Base-by-base conservation (phyloP, 1,140 invertebrate species). In the Aphelinus atriplicis region DNA sequence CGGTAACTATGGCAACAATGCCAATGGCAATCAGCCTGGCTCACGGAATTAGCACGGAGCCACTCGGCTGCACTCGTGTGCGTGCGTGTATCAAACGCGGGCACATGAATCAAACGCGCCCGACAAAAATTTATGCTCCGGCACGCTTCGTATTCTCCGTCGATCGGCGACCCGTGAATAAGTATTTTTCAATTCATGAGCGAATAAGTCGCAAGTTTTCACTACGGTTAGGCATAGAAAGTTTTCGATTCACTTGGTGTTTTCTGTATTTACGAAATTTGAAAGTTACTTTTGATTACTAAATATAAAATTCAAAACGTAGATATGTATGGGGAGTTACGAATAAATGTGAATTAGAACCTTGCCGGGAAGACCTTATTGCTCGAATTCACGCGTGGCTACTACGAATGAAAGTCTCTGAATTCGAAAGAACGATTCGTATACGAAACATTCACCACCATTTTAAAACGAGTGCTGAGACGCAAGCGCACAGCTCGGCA, bases 1-100 rank as follows among this genome's bases (percentile, higher is more conserved):
- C 26, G 26, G 26, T 85, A 84, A 80, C 85, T 84, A 86, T 86
- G 84, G 83, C 81, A 85, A 85, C 85, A 83, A 78, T 80, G 80
- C 3, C 65, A 55, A 48, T 47, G 61, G 84, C 81, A 85, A 82
- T 83, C 81, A 84, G 78, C 71, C 79, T 78, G 68, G 78, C 77
- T 68, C 71, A 71, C 79, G 70, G 79, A 84, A 86, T 85, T 85
- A 86, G 81, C 80, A 79, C 77, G 67, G 67, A 42, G 45, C 60
- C 61, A 43, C 45, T 26, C 50, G 9, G 51, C 6, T 53, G 65
- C 65, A 56, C 43, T 50, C 46, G 45, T n/a, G 45, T 4, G 58
- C 42, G 6, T 26, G 26, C 26, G 26, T 26, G 26, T 26, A 26
- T 26, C 26, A 26, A 26, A 26, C 26, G 26, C 26, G 26, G 26